A percentile compares a stretch with the other conserved stretches of the same genome.
phyloP scores from a whole-genome alignment of 2,113 vertebrate species.

The Triplophysa dalaica region DNA sequence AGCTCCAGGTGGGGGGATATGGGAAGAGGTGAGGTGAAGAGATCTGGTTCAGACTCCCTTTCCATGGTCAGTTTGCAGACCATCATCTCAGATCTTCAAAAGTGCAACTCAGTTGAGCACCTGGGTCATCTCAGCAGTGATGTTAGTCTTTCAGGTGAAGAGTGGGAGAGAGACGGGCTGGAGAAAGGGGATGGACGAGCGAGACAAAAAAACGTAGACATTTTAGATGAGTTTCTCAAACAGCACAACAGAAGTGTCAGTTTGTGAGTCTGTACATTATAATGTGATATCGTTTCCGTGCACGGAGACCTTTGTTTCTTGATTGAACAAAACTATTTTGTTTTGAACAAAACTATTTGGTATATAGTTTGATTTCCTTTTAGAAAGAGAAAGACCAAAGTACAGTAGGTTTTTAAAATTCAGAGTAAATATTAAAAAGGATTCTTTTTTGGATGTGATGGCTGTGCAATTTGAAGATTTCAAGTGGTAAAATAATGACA shows the following conservation, averaged over 20 bases:
- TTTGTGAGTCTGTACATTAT: constrained; percentile 61
- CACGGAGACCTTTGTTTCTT: neutral
- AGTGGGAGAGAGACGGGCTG: constrained; percentile 39
- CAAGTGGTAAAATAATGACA: neutral
- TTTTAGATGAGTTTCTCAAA: constrained; percentile 60
- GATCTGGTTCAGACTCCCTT: constrained; percentile 72
- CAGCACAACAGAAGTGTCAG: constrained; percentile 88
- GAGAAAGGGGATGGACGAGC: constrained; percentile 13
- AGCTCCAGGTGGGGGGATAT: constrained; percentile 66
- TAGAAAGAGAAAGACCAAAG: constrained; percentile 6
- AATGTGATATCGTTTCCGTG: neutral
- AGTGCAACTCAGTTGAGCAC: constrained; percentile 89
- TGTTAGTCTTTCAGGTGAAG: constrained; percentile 60
- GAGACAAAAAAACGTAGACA: constrained; percentile 42
- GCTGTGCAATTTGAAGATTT: neutral
- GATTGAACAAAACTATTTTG: neutral
- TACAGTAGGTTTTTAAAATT: neutral
- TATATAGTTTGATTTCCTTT: constrained; percentile 1
- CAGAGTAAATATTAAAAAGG: neutral
- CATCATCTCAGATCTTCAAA: constrained; percentile 85
- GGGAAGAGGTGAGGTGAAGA: constrained; percentile 60
- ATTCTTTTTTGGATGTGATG: neutral
- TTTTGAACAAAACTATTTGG: too few relatives aligned
- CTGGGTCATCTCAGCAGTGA: constrained; percentile 75
- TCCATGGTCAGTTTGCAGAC: constrained; percentile 84